phyloP scores from a whole-genome alignment of 2,113 vertebrate genomes.

The Corvus hawaiiensis region DNA sequence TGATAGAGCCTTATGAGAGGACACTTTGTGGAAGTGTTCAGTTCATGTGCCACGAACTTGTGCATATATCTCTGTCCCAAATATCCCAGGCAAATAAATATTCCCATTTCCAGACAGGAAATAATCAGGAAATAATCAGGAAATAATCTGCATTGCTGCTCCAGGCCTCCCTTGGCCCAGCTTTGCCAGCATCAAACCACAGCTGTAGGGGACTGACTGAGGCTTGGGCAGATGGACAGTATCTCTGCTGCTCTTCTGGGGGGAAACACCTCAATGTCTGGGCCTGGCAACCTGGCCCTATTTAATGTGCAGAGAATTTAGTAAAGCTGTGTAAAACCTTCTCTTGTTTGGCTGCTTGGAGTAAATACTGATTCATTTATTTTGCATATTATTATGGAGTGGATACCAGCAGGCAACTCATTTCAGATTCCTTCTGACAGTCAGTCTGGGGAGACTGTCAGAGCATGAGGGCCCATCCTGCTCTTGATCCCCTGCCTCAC shows the following conservation, averaged over 20 bases:
- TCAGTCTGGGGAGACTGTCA: not conserved
- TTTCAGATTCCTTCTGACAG: not conserved
- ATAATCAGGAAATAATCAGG: not conserved
- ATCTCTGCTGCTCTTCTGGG: not conserved
- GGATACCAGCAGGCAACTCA: not conserved
- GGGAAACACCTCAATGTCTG: not conserved
- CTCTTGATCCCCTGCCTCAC: not conserved
- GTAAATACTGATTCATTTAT: not conserved
- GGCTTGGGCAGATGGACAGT: not conserved
- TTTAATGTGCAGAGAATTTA: not conserved
- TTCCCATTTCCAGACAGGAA: not conserved
- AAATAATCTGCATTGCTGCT: not conserved
- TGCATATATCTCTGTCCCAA: not conserved
- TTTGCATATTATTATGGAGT: not conserved
- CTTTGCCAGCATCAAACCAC: not conserved
- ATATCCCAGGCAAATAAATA: not conserved
- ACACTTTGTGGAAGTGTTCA: not conserved
- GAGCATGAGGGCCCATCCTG: not conserved
- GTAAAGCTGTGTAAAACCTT: not conserved
- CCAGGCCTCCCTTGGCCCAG: not conserved
- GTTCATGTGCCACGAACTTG: not conserved
- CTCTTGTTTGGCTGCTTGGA: not conserved
- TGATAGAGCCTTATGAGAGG: not conserved
- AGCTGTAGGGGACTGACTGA: not conserved
- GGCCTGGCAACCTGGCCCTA: not conserved